Percentiles rank a stretch among this genome's conserved stretches.
Conservation (phyloP, 2,113 vertebrate species). For the Pelodiscus sinensis region DNA sequence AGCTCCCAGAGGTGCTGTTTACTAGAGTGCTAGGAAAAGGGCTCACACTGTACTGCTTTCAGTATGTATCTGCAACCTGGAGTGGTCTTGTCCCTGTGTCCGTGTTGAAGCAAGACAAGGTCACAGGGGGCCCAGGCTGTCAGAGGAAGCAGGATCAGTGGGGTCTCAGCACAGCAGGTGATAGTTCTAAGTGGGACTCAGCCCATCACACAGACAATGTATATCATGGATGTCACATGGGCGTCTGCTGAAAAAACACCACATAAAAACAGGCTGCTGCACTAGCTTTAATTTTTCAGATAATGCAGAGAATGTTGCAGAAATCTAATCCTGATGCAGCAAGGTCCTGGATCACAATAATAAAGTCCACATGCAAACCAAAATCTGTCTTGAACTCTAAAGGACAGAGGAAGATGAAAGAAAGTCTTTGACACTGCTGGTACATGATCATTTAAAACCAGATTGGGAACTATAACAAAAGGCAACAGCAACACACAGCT, state of each 20-base stretch:
- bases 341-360: not conserved
- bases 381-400: not conserved
- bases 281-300: fast-evolving
- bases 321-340: not conserved
- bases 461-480: not conserved
- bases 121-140: too few species aligned
- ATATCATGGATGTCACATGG: not conserved
- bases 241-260: not conserved
- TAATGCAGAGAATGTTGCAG: not conserved
- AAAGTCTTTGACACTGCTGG: not conserved
- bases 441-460: not conserved
- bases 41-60: too few species aligned
- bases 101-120: too few species aligned
- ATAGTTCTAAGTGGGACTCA: too few species aligned
- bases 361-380: not conserved
- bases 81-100: too few species aligned
- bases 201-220: not conserved
- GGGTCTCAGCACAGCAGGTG: too few species aligned
- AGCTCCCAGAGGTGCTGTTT: too few species aligned
- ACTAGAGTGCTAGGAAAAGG: too few species aligned
- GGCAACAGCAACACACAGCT: not conserved
- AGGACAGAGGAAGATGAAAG: not conserved
- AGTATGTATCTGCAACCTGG: too few species aligned
- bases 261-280: not conserved
- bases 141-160: too few species aligned